Evolutionary conservation across 2,113 vertebrate genomes (phyloP).

Genomic region (Lepisosteus osseus): DNA sequence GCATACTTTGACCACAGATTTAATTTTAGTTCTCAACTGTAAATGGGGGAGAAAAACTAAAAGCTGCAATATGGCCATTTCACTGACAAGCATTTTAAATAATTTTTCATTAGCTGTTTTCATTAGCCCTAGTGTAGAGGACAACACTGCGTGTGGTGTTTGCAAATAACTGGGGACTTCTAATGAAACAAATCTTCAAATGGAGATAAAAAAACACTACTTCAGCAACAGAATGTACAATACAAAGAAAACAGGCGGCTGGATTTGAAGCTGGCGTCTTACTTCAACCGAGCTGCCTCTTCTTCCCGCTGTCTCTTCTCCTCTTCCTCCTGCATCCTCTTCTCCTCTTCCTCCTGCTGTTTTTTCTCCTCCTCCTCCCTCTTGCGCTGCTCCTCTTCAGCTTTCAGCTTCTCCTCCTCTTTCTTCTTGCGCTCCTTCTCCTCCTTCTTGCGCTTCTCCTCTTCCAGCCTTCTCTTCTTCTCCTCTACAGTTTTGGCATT

Average conservation of each 20-base stretch:
- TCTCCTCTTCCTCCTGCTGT: slow-evolving; percentile 84
- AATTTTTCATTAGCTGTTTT: too few relatives aligned
- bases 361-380: slow-evolving; percentile 89
- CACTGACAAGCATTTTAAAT: too few relatives aligned
- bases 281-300: slow-evolving; percentile 88
- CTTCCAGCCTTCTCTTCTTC: slow-evolving; percentile 86
- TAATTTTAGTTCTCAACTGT: too few relatives aligned
- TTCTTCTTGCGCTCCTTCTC: slow-evolving; percentile 92
- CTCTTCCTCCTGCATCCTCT: slow-evolving; percentile 85
- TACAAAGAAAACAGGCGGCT: background rate
- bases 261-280: slow-evolving; percentile 43
- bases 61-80: too few relatives aligned
- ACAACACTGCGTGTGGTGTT: too few relatives aligned
- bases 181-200: too few relatives aligned
- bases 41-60: too few relatives aligned
- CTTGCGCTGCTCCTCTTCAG: slow-evolving; percentile 87
- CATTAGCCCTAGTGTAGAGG: too few relatives aligned
- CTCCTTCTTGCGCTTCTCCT: slow-evolving; percentile 92
- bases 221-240: too few relatives aligned
- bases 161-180: too few relatives aligned
- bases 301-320: slow-evolving; percentile 82
- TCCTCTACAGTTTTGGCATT: slow-evolving; percentile 79
- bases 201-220: too few relatives aligned
- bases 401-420: slow-evolving; percentile 89
- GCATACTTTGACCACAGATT: too few relatives aligned